Conservation (phyloP, 2,113 vertebrate genomes). For the Cinclus cinclus region DNA sequence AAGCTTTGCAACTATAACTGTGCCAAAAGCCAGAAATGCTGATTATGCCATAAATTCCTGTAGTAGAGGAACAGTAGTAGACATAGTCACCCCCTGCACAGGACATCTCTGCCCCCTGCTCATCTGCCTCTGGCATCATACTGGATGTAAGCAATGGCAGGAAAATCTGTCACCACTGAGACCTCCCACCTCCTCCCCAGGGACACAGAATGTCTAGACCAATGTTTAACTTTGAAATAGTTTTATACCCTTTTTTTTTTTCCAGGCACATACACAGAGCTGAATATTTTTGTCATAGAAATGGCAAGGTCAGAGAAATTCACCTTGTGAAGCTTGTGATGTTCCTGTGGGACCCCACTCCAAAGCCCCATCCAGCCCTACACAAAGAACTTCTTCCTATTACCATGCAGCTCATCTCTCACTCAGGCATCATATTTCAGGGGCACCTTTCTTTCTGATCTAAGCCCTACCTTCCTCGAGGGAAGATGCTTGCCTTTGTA, state of each 20-base stretch:
- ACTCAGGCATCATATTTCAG: neutral
- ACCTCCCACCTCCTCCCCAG: neutral
- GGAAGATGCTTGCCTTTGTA: constrained; percentile 5
- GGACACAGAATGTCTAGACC: neutral
- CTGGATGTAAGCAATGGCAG: neutral
- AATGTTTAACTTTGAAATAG: neutral
- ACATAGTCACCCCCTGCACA: neutral
- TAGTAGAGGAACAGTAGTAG: neutral
- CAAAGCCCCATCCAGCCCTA: neutral
- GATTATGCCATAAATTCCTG: neutral
- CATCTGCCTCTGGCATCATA: neutral
- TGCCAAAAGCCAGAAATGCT: neutral
- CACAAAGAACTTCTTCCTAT: neutral
- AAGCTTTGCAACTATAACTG: neutral
- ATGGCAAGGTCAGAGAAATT: constrained; percentile 24
- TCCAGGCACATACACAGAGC: neutral
- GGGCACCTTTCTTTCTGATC: constrained; percentile 1
- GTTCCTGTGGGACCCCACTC: neutral
- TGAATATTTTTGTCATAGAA: constrained; percentile 25
- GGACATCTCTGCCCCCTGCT: neutral
- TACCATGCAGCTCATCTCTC: constrained; percentile 8
- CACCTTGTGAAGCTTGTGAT: neutral
- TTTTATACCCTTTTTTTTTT: constrained; percentile 5
- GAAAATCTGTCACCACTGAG: neutral
- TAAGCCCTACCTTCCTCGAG: neutral